These are phyloP conservation scores for Monomorium pharaonis DNA, from an alignment of 1,140 invertebrate genomes.

Conservation along the genomic window DNA sequence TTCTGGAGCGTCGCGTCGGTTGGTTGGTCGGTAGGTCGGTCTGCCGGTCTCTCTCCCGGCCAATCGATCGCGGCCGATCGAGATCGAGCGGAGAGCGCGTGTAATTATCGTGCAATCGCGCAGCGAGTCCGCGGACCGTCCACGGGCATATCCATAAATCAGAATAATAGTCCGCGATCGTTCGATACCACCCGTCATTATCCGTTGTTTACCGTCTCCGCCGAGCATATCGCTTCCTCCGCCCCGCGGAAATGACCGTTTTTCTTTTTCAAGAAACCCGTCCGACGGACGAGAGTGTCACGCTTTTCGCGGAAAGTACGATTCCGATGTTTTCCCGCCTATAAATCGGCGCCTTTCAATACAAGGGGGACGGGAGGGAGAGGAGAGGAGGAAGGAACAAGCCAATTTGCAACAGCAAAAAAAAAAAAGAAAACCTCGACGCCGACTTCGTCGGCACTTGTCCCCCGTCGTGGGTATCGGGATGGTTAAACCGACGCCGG, in stretches of 20 bases:
- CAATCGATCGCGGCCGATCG: slow-evolving; percentile 1
- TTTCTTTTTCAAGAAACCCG: slow-evolving; percentile 16
- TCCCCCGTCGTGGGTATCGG: not conserved
- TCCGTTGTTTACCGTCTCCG: slow-evolving; percentile 53
- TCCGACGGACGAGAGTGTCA: not conserved
- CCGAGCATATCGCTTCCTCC: not conserved
- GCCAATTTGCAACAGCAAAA: not conserved
- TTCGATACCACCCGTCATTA: slow-evolving; percentile 44
- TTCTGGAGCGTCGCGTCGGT: not conserved
- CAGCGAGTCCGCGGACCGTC: slow-evolving; percentile 37
- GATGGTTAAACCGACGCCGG: not conserved
- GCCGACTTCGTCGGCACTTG: not conserved
- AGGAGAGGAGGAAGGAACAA: not conserved
- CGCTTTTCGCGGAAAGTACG: not conserved
- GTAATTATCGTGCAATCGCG: slow-evolving; percentile 51
- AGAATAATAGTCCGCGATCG: slow-evolving; percentile 53
- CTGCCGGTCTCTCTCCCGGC: not conserved
- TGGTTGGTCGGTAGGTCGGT: not conserved
- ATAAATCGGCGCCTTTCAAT: not conserved
- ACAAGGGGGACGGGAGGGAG: too few species aligned
- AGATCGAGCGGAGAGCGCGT: slow-evolving; percentile 18
- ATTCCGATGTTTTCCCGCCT: not conserved
- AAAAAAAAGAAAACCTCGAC: too few species aligned
- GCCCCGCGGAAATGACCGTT: slow-evolving; percentile 21
- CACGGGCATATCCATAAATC: slow-evolving; percentile 38